phyloP scores from a whole-genome alignment of 2,888 invertebrate genomes.

The Amorpha juglandis region DNA sequence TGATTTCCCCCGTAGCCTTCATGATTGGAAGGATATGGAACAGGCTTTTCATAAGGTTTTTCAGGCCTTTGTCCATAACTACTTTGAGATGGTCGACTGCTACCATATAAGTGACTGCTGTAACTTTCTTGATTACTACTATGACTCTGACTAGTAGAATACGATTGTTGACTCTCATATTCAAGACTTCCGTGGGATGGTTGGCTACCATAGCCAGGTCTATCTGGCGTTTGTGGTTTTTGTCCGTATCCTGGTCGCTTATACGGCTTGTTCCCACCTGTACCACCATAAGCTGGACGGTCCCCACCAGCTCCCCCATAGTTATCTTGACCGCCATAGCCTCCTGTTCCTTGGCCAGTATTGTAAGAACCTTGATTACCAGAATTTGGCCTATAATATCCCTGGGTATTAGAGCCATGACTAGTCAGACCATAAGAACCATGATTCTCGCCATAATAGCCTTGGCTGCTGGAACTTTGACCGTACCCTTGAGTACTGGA shows the following conservation, averaged over 20 bases:
- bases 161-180: constrained; percentile 20
- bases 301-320: not conserved
- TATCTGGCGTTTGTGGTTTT: constrained; percentile 8
- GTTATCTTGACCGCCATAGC: not conserved
- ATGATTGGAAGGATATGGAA: not conserved
- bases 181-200: constrained; percentile 5
- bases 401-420: not conserved
- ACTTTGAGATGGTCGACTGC: constrained; percentile 17
- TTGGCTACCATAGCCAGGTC: constrained; percentile 21
- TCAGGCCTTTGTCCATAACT: constrained; percentile 24
- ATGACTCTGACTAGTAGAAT: constrained; percentile 22
- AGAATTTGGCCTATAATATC: not conserved
- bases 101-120: constrained; percentile 24
- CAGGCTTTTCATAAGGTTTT: constrained; percentile 25
- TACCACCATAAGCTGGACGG: not conserved
- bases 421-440: constrained; percentile 4
- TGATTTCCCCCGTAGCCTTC: constrained; percentile 25
- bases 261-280: not conserved
- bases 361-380: constrained; percentile 7
- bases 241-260: constrained; percentile 1
- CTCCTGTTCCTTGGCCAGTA: not conserved
- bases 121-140: constrained; percentile 28
- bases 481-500: constrained; percentile 1
- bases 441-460: constrained; percentile 1
- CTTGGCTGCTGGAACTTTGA: not conserved